Conservation (phyloP, 2,113 vertebrate genomes). For the Phyllopteryx taeniolatus region DNA sequence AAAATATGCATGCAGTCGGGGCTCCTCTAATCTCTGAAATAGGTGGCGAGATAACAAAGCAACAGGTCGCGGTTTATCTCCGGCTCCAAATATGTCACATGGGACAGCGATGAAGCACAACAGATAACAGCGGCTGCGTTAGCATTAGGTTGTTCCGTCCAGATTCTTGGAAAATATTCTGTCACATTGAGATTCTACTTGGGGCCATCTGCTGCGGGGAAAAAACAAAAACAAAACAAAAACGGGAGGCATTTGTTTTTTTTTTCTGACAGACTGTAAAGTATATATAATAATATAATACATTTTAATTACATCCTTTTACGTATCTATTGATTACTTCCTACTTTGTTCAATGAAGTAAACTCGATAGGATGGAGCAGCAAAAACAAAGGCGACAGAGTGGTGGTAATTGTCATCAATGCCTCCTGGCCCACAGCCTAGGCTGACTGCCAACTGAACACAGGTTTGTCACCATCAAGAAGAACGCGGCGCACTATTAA, state of each 20-base stretch:
- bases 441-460: background rate
- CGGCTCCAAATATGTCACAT: slow-evolving; percentile 14
- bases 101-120: slow-evolving; percentile 21
- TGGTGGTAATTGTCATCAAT: background rate
- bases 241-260: slow-evolving; percentile 58
- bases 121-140: slow-evolving; percentile 29
- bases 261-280: slow-evolving; percentile 21
- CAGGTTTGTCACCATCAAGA: slow-evolving; percentile 2
- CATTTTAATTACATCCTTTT: background rate
- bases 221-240: slow-evolving; percentile 36
- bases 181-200: slow-evolving; percentile 61
- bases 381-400: background rate
- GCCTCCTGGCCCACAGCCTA: background rate
- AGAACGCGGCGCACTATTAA: background rate
- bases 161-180: slow-evolving; percentile 65
- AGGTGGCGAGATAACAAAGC: slow-evolving; percentile 2
- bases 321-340: background rate
- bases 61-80: slow-evolving; percentile 9
- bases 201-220: slow-evolving; percentile 57
- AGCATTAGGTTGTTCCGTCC: slow-evolving; percentile 50
- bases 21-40: background rate
- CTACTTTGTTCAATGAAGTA: background rate
- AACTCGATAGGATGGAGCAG: background rate
- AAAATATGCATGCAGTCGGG: background rate
- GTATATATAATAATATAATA: background rate